A percentile compares a stretch with the other conserved stretches of the same genome.
phyloP scores from a whole-genome alignment of 2,888 invertebrate species.

The Galerucella calmariensis region DNA sequence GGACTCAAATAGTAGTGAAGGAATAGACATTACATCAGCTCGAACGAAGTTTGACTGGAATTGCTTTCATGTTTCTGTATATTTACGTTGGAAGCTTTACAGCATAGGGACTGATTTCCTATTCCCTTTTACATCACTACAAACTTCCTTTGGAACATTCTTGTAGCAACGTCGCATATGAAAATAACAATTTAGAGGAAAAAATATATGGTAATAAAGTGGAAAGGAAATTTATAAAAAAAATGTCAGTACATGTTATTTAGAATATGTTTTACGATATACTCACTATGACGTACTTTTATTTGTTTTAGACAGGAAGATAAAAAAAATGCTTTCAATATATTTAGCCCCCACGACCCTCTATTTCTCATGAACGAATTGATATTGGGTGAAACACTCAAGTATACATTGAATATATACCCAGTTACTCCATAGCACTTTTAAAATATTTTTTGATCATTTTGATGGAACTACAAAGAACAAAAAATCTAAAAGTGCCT shows the following conservation, averaged over 20 bases:
- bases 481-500: no score
- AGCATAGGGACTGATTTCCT: conserved; percentile 44
- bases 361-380: no score
- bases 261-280: no score
- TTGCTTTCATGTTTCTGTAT: conserved; percentile 44
- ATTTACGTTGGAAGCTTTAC: conserved; percentile 44
- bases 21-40: conserved; percentile 40
- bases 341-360: no score
- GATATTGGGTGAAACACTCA: no score
- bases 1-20: conserved; percentile 32
- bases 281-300: no score
- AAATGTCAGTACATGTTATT: background rate
- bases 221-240: background rate
- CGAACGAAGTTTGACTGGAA: conserved; percentile 38
- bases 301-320: no score
- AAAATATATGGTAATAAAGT: background rate
- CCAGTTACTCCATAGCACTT: no score
- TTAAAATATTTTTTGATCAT: no score
- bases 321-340: no score
- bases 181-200: conserved; percentile 4
- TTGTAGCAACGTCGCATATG: conserved; percentile 11
- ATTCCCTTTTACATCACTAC: conserved; percentile 30
- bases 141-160: conserved; percentile 9
- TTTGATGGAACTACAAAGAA: no score
- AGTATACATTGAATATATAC: no score